Evolutionary conservation across 2,888 invertebrate genomes (phyloP).

Genomic region (Sisyra terminalis): DNA sequence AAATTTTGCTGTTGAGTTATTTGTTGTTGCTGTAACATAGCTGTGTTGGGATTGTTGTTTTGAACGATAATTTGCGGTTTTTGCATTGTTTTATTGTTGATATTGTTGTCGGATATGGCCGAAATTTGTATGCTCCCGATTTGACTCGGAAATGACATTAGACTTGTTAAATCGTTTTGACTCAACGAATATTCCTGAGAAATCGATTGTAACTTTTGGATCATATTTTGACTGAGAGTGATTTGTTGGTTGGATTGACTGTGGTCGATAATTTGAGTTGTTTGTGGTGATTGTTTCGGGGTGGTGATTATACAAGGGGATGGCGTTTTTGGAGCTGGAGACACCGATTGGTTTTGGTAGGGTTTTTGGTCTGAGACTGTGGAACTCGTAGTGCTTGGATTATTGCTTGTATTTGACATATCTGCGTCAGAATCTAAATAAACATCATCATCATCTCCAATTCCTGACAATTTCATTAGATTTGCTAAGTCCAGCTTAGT

Average conservation of each 20-base stretch:
- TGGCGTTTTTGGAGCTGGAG: slow-evolving; percentile 9
- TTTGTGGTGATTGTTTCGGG: slow-evolving; percentile 5
- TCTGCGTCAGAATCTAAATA: slow-evolving; percentile 27
- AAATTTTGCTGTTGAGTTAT: slow-evolving; percentile 11
- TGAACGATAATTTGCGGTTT: slow-evolving; percentile 7
- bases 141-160: slow-evolving; percentile 17
- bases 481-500: slow-evolving; percentile 49
- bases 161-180: slow-evolving; percentile 4
- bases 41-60: slow-evolving; percentile 4
- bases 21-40: slow-evolving; percentile 8
- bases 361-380: slow-evolving; percentile 15
- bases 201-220: slow-evolving; percentile 1
- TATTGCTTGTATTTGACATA: background rate
- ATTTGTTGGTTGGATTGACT: slow-evolving; percentile 14
- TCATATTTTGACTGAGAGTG: slow-evolving; percentile 8
- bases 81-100: slow-evolving; percentile 2
- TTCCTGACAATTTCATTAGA: slow-evolving; percentile 51
- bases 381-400: slow-evolving; percentile 16
- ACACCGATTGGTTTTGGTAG: slow-evolving; percentile 12
- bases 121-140: slow-evolving; percentile 25
- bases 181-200: slow-evolving; percentile 6
- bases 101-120: slow-evolving; percentile 16
- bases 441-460: slow-evolving; percentile 49
- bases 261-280: background rate
- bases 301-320: slow-evolving; percentile 7